Base-by-base conservation (phyloP, 2,113 vertebrate genomes). In the Oncorhynchus tshawytscha region DNA sequence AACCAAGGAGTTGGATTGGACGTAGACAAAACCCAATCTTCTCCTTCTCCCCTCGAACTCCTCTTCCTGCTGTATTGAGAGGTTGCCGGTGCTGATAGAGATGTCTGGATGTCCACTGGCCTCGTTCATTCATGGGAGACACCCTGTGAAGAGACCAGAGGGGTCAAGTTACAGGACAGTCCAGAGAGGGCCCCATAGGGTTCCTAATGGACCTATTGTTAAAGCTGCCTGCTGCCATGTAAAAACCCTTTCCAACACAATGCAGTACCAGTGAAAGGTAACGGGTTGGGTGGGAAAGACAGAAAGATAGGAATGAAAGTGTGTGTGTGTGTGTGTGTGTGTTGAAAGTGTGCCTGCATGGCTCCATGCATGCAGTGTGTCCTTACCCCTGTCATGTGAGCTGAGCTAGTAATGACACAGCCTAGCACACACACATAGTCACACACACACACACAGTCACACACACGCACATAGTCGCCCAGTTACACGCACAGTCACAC, bases 171-270 rank as follows among this genome's bases (percentile, higher is more conserved):
- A 79, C 78, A 71, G 81, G 16, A 84, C 77, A 81, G 79, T 69
- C 71, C 66, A 82, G 81, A 80, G 82, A 78, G 78, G 82, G 79
- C 73, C 70, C 72, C 48, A 67, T 25, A 71, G 84, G 72, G 59
- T 54, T 54, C 51, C 51, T 18, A 54, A 54, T 54, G 25, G 49
- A 60, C 71, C 71, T 78, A 86, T 85, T 90, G 85, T 86, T 81
- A 81, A 48, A 67, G 78, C 81, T 13, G 72, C 80, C 80, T 54
- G 78, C 78, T 71, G 73, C 72, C 65, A 59, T 84, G 82, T 87
- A 77, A 91, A 90, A 90, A 88, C 82, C 78, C 82, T 81, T 88
- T 84, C 88, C 73, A 88, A 90, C 88, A 90, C 87, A 92, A 92
- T 77, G 71, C 85, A 75, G 72, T 64, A 59, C 71, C 51, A 57